Evolutionary conservation across 2,113 vertebrate species (phyloP).

Genomic region (Chelonoidis abingdonii): DNA sequence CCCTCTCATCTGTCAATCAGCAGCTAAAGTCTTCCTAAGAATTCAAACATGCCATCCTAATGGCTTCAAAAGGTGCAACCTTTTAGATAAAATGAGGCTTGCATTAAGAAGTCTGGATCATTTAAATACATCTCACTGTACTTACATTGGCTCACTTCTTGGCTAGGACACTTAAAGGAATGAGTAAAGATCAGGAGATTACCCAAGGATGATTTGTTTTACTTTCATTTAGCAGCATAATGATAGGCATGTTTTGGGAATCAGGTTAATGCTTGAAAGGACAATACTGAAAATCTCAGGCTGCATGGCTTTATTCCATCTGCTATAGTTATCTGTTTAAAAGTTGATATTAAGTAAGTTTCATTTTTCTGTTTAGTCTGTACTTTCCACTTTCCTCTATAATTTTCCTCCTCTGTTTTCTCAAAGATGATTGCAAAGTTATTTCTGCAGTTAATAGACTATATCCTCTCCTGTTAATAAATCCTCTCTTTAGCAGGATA

Average conservation of each 20-base stretch:
- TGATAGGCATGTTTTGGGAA: background rate
- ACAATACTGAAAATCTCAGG: background rate
- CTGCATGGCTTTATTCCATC: background rate
- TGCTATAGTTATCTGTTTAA: background rate
- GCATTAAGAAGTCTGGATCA: background rate
- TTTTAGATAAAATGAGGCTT: background rate
- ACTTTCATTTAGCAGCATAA: accelerated
- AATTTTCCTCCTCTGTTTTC: accelerated
- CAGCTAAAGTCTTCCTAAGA: background rate
- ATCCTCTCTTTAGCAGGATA: background rate
- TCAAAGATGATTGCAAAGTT: background rate
- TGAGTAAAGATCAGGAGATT: accelerated
- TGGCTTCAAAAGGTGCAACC: background rate
- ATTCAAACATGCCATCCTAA: background rate
- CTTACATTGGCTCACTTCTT: background rate
- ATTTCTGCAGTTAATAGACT: background rate
- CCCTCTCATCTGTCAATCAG: background rate
- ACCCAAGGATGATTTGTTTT: too few relatives aligned
- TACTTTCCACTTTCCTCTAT: accelerated
- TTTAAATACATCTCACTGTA: background rate
- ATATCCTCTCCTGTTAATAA: background rate
- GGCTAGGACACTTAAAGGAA: background rate
- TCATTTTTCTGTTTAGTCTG: background rate
- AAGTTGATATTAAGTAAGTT: background rate
- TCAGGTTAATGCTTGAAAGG: background rate